Conservation (phyloP, 2,888 invertebrate genomes). For the Epirrita christyi region DNA sequence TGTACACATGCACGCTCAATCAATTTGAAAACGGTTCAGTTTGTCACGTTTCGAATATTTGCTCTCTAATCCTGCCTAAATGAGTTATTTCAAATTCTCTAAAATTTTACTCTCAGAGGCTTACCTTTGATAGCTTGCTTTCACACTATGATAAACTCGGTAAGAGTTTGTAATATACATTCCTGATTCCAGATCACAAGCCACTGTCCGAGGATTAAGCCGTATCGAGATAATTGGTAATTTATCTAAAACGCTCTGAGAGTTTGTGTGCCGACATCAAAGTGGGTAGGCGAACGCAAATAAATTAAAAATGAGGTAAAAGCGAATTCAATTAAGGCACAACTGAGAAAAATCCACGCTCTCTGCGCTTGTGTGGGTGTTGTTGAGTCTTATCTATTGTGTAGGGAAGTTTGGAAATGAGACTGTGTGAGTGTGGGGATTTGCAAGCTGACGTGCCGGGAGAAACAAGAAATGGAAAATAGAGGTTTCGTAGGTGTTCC, state of each 20-base stretch:
- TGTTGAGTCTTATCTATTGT: slow-evolving; percentile 42
- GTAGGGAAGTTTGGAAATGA: slow-evolving; percentile 30
- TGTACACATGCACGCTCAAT: slow-evolving; percentile 57
- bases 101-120: slow-evolving; percentile 16
- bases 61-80: slow-evolving; percentile 37
- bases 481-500: slow-evolving; percentile 6
- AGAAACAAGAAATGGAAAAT: slow-evolving; percentile 16
- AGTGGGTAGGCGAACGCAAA: slow-evolving; percentile 70
- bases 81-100: slow-evolving; percentile 15
- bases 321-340: slow-evolving; percentile 76
- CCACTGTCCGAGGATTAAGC: slow-evolving; percentile 59
- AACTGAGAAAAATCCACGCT: slow-evolving; percentile 61
- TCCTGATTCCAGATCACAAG: slow-evolving; percentile 55
- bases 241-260: slow-evolving; percentile 71
- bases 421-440: slow-evolving; percentile 40
- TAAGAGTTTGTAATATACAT: slow-evolving; percentile 43
- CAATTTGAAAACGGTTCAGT: slow-evolving; percentile 52
- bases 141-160: slow-evolving; percentile 37
- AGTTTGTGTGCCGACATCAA: slow-evolving; percentile 67
- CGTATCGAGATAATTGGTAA: slow-evolving; percentile 76
- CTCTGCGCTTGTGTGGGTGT: slow-evolving; percentile 41
- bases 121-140: slow-evolving; percentile 29
- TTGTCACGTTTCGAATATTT: slow-evolving; percentile 39
- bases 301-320: slow-evolving; percentile 77
- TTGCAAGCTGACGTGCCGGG: slow-evolving; percentile 31